Base-by-base conservation (phyloP, 2,888 invertebrate species). In the Meandrusa payeni region DNA sequence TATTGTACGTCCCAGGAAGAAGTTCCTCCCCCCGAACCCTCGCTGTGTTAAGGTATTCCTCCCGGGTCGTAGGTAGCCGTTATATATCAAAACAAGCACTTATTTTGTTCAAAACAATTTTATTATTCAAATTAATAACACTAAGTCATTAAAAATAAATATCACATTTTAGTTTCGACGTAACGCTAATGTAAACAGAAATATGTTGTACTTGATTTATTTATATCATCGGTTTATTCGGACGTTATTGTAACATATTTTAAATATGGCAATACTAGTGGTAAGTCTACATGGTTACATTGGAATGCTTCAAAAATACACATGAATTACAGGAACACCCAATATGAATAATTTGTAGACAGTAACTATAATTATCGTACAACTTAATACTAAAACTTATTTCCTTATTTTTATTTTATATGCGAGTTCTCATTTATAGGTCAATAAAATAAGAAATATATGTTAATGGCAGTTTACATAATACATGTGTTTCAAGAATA, bases 101-200 rank as follows among this genome's bases (percentile, higher is more conserved):
- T 7, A 3, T 13, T 12, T 20, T 20, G 12, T 12, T 34, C 22
- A 22, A 13, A 27, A 34, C 9, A 22, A n/a, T 7, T 36, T 42
- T 41, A 28, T 29, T 29, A 28, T 36, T 2, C 23, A 29, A 15
- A 11, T 40, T 7, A 23, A 6, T 23, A 23, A 32, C 0, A 29
- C 31, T 43, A 43, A 13, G 9, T 17, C 15, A 36, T 31, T 36
- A 43, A 26, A 31, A 43, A 28, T 43, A 37, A 43, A 23, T 43
- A 43, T 43, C 43, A 43, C 43, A 43, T 43, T 43, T 31, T 23
- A 22, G 11, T 42, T 43, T 37, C 15, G 31, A 29, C 24, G n/a
- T 31, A 31, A 12, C 7, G 13, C 13, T 42, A 42, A 9, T 20
- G 11, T 12, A 27, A 20, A 19, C 19, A 12, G 9, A 11, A 6